Base-by-base conservation (phyloP, 2,888 invertebrate genomes). In the Volucella bombylans region DNA sequence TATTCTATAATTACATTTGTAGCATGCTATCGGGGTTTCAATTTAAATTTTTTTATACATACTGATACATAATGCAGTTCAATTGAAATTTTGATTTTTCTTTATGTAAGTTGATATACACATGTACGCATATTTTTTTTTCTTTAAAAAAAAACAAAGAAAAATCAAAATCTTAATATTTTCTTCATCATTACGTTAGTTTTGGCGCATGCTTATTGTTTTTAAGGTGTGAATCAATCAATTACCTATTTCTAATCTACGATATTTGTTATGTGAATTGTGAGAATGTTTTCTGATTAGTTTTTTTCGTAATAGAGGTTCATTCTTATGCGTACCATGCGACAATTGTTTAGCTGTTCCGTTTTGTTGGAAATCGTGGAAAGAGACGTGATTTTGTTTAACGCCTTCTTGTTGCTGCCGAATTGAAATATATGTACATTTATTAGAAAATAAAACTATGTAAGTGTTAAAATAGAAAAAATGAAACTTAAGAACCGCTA, bases 301-400 rank as follows among this genome's bases (percentile, higher is more conserved):
- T 91, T 90, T 90, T 90, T 92, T 94, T 93, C 94, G 94, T 93
- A 94, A 94, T 94, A 93, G 94, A 93, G 89, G 88, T 90, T 93
- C 94, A 93, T 93, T 93, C 93, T 93, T 93, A 94, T 93, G 94
- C 94, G 94, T 94, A 96, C 97, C 97, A 94, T 96, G 95, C 91
- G 96, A 95, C 93, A 97, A 89, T 87, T 91, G 96, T 93, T 97
- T 97, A 82, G 96, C 96, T 90, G 96, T 95, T 91, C 96, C 97
- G 90, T 97, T 97, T 93, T 96, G 96, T 92, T 96, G 96, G 92
- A 97, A 96, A 93, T 96, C 96, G 62, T 96, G 96, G 93, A 97
- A 97, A 92, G 96, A 96, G 88, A 97, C 97, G 92, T 96, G 96
- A 92, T 96, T 96, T 89, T 95, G 94, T 93, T 92, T 92, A 14